Evolutionary conservation across 2,113 vertebrate species (phyloP).

Genomic region (Amazona vittata): DNA sequence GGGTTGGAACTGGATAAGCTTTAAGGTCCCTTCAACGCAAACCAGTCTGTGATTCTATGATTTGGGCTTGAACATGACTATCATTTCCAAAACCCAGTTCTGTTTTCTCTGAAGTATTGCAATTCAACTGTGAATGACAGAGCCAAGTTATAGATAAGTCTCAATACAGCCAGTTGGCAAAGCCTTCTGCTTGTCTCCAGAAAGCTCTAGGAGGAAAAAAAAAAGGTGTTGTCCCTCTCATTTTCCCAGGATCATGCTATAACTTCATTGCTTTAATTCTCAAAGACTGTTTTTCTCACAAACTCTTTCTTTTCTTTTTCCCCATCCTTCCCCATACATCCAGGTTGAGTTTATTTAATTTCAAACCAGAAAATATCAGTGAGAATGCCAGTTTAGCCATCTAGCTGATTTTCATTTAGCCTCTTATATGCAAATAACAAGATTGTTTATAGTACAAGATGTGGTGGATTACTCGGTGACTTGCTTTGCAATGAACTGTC

Average conservation of each 20-base stretch:
- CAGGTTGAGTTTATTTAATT: neutral
- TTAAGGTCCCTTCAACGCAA: neutral
- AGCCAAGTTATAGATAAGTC: neutral
- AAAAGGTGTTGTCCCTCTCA: neutral
- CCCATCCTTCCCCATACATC: neutral
- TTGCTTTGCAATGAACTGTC: neutral
- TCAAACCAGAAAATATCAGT: neutral
- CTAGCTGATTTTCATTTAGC: neutral
- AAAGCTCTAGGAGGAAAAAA: neutral
- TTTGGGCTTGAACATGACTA: neutral
- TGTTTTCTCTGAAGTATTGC: neutral
- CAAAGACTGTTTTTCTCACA: neutral
- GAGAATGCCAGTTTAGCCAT: neutral
- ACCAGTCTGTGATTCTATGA: neutral
- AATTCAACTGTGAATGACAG: neutral
- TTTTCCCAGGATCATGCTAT: neutral
- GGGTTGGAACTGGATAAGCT: neutral
- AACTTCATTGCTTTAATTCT: neutral
- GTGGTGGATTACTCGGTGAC: neutral
- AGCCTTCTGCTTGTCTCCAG: neutral
- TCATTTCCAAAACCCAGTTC: neutral
- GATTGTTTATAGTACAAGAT: fast-evolving
- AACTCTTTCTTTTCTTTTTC: neutral
- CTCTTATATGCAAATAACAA: neutral
- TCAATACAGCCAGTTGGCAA: neutral